These are phyloP conservation scores for Cryptus viduatorius DNA, from an alignment of 2,888 invertebrate species.

Conservation along the genomic window DNA sequence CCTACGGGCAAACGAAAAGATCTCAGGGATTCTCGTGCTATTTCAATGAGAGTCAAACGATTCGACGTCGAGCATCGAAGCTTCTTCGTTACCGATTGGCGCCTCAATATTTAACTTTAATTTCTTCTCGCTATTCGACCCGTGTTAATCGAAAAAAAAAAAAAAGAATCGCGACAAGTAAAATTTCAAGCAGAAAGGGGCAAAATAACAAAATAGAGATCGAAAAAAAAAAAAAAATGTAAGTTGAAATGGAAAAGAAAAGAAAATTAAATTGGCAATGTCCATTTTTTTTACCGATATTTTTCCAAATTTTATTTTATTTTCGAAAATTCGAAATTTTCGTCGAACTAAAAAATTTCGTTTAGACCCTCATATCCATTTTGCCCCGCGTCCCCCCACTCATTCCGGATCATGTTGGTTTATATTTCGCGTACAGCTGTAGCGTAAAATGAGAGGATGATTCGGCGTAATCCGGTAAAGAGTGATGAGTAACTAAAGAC, in stretches of 20 bases:
- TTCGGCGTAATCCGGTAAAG: slow-evolving; percentile 40
- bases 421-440: not conserved
- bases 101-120: not conserved
- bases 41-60: not conserved
- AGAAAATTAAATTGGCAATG: too few species aligned
- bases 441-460: not conserved
- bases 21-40: not conserved
- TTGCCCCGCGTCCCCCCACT: too few species aligned
- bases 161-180: not conserved
- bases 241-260: too few species aligned
- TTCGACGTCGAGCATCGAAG: not conserved
- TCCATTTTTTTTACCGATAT: too few species aligned
- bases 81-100: not conserved
- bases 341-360: too few species aligned
- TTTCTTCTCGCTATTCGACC: not conserved
- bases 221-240: too few species aligned
- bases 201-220: too few species aligned
- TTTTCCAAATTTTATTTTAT: too few species aligned
- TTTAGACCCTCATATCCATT: too few species aligned
- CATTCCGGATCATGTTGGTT: not conserved
- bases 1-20: not conserved
- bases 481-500: slow-evolving; percentile 59
- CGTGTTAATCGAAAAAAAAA: not conserved
- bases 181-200: too few species aligned
- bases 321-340: too few species aligned